Conservation (phyloP, 2,888 invertebrate species). For the Drosophila birchii region DNA sequence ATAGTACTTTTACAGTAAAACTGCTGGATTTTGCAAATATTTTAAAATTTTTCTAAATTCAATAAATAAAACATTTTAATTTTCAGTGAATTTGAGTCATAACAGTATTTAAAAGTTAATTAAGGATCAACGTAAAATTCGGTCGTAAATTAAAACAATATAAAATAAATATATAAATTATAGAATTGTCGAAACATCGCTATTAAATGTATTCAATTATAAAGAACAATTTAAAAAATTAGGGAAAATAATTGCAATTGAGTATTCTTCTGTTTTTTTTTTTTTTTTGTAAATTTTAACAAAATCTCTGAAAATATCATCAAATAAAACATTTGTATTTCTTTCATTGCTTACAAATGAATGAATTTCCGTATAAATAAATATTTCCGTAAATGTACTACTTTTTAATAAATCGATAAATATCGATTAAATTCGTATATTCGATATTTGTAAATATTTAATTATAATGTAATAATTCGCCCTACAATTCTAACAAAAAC, state of each 20-base stretch:
- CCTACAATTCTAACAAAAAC: not conserved
- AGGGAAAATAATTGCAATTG: not conserved
- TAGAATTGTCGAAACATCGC: not conserved
- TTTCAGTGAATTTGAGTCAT: not conserved
- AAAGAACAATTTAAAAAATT: not conserved
- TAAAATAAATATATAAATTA: not conserved
- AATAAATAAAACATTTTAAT: not conserved
- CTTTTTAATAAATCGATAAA: no score
- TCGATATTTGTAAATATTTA: not conserved
- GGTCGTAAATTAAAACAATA: not conserved
- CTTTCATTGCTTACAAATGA: no score
- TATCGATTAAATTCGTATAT: no score
- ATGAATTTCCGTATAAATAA: no score
- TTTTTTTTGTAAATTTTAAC: no score
- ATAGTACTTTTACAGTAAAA: not conserved
- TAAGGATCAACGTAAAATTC: not conserved
- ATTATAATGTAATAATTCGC: not conserved
- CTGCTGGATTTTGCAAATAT: not conserved
- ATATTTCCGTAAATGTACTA: no score
- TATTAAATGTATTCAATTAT: not conserved
- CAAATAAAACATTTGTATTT: not conserved
- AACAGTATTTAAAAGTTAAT: not conserved
- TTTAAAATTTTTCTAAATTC: not conserved
- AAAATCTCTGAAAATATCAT: not conserved
- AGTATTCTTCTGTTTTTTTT: no score